Conservation (phyloP, 2,113 vertebrate species). For the Phrynosoma platyrhinos region DNA sequence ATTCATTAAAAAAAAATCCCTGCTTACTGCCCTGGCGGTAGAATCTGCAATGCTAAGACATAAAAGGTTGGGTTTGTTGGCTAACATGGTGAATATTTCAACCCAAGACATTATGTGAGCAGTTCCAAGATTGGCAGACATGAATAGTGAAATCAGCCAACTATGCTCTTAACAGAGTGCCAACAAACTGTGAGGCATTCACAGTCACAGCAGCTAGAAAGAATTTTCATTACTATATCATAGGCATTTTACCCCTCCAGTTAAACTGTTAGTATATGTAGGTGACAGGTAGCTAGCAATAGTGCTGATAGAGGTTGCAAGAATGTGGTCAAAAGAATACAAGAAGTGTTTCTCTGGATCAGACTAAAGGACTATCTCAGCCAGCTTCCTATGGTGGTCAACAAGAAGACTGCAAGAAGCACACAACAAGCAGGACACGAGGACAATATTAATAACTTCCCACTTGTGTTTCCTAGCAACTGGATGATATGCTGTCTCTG, state of each 20-base stretch:
- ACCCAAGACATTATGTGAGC: not conserved
- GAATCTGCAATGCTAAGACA: not conserved
- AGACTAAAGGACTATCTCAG: too few species aligned
- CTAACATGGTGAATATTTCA: conserved; percentile 10
- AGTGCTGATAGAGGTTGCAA: not conserved
- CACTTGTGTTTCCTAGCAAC: too few species aligned
- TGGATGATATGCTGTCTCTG: too few species aligned
- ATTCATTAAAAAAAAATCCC: not conserved
- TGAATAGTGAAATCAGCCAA: not conserved
- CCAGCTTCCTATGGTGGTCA: too few species aligned
- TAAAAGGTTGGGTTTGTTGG: conserved; percentile 3
- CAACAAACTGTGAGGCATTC: not conserved
- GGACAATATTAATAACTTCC: too few species aligned
- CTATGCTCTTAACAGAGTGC: not conserved
- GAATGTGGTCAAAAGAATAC: too few species aligned
- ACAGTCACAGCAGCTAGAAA: not conserved
- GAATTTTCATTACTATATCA: not conserved
- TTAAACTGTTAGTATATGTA: not conserved
- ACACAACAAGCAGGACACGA: too few species aligned
- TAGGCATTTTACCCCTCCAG: too few species aligned
- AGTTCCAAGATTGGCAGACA: conserved; percentile 4
- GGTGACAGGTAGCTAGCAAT: not conserved
- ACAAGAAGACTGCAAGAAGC: too few species aligned
- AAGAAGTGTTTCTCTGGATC: too few species aligned
- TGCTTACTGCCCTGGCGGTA: not conserved